A percentile compares a stretch with the other conserved stretches of the same genome.
Evolutionary conservation across 2,113 vertebrate genomes (phyloP).

Genomic region (Myxocyprinus asiaticus): DNA sequence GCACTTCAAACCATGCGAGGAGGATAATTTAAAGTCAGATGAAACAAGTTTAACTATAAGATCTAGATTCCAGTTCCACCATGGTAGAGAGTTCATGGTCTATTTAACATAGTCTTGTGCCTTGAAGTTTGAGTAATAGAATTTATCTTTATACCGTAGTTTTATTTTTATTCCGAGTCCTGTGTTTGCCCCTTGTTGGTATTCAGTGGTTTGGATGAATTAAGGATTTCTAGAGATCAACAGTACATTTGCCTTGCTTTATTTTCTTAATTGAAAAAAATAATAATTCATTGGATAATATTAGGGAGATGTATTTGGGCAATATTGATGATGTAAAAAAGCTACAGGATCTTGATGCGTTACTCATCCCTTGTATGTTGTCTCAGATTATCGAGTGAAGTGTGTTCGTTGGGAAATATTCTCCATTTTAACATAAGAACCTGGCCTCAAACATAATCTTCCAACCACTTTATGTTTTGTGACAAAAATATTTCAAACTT

Average conservation of each 20-base stretch:
- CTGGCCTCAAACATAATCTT: slow-evolving; percentile 60
- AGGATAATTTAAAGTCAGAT: slow-evolving; percentile 42
- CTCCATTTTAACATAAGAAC: slow-evolving; percentile 45
- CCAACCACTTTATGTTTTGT: slow-evolving; percentile 52
- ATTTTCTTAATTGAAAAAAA: slow-evolving; percentile 50
- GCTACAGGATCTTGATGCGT: slow-evolving; percentile 42
- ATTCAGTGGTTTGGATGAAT: slow-evolving; percentile 60
- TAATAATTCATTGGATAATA: slow-evolving; percentile 32
- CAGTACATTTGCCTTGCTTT: slow-evolving; percentile 58
- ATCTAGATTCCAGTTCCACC: slow-evolving; percentile 50
- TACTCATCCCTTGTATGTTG: slow-evolving; percentile 42
- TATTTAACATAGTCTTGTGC: slow-evolving; percentile 68
- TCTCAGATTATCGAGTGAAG: slow-evolving; percentile 42
- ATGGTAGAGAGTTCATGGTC: slow-evolving; percentile 57
- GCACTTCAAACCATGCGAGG: slow-evolving; percentile 37
- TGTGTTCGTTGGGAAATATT: slow-evolving; percentile 47
- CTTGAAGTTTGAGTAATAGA: slow-evolving; percentile 65
- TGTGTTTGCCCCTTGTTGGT: slow-evolving; percentile 62
- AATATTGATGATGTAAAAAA: slow-evolving; percentile 51
- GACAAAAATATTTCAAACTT: slow-evolving; percentile 52
- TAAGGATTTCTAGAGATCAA: slow-evolving; percentile 58
- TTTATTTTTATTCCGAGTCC: slow-evolving; percentile 61
- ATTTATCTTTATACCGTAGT: slow-evolving; percentile 62
- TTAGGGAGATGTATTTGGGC: slow-evolving; percentile 55
- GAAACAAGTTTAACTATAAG: slow-evolving; percentile 36